Evolutionary conservation across 2,888 invertebrate genomes (phyloP).

Genomic region (Mystacides longicornis): DNA sequence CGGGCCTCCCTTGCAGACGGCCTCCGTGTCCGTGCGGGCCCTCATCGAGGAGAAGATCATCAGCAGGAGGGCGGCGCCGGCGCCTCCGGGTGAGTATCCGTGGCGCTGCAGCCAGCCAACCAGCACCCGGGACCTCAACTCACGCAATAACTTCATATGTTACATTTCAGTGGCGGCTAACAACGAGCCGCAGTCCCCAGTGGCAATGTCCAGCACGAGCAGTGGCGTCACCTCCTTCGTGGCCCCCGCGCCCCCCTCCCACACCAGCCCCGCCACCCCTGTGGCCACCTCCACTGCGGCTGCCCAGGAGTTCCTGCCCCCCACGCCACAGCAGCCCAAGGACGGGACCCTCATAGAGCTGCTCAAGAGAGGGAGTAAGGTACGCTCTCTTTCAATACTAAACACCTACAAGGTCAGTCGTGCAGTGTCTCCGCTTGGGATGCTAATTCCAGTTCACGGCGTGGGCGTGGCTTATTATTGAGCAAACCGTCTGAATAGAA

Average conservation of each 20-base stretch:
- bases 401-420: background rate
- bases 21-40: slow-evolving; percentile 82
- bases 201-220: slow-evolving; percentile 36
- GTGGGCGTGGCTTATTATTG: too few species aligned
- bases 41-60: slow-evolving; percentile 91
- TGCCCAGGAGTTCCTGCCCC: slow-evolving; percentile 47
- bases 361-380: slow-evolving; percentile 62
- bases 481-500: too few species aligned
- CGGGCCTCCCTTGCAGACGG: slow-evolving; percentile 85
- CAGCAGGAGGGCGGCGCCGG: slow-evolving; percentile 67
- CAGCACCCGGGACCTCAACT: slow-evolving; percentile 28
- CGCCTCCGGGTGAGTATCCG: slow-evolving; percentile 27
- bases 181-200: slow-evolving; percentile 20
- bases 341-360: slow-evolving; percentile 75
- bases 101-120: background rate
- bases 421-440: too few species aligned
- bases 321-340: slow-evolving; percentile 50
- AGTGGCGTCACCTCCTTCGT: slow-evolving; percentile 42
- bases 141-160: slow-evolving; percentile 36
- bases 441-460: too few species aligned
- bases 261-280: slow-evolving; percentile 32
- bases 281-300: slow-evolving; percentile 34
- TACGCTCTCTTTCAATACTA: slow-evolving; percentile 26
- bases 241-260: slow-evolving; percentile 48
- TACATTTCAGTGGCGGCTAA: slow-evolving; percentile 30